Percentiles rank a stretch among this genome's conserved stretches.
Evolutionary conservation across 2,888 invertebrate species (phyloP).

Genomic region (Cryptops parisi): DNA sequence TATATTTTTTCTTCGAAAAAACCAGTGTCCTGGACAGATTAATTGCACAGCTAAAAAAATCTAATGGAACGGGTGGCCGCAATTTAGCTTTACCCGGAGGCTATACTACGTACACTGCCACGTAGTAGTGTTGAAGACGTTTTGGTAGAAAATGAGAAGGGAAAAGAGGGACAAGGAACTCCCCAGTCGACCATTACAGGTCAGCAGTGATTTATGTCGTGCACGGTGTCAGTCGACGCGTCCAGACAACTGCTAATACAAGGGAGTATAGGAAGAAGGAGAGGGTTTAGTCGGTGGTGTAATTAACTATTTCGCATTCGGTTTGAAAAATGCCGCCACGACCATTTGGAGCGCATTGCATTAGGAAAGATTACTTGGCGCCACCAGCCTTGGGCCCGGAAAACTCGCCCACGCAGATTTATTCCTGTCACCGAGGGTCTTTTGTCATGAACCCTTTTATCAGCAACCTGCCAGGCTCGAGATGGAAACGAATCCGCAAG

Average conservation of each 20-base stretch:
- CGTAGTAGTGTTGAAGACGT: no score
- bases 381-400: neutral
- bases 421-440: neutral
- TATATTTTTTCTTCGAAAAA: no score
- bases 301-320: conserved; percentile 10
- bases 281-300: no score
- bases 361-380: neutral
- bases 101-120: no score
- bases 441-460: neutral
- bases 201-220: neutral
- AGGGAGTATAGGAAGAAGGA: no score
- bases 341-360: neutral
- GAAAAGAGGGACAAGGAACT: no score
- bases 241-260: neutral
- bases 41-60: neutral
- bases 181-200: neutral
- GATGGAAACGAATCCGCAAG: neutral
- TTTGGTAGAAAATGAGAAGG: no score
- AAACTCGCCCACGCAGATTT: neutral
- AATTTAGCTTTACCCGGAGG: neutral
- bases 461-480: neutral
- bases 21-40: no score
- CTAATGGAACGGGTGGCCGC: neutral
- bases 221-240: neutral
- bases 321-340: neutral